Conservation (phyloP, 2,113 vertebrate species). For the Chaetura pelagica region DNA sequence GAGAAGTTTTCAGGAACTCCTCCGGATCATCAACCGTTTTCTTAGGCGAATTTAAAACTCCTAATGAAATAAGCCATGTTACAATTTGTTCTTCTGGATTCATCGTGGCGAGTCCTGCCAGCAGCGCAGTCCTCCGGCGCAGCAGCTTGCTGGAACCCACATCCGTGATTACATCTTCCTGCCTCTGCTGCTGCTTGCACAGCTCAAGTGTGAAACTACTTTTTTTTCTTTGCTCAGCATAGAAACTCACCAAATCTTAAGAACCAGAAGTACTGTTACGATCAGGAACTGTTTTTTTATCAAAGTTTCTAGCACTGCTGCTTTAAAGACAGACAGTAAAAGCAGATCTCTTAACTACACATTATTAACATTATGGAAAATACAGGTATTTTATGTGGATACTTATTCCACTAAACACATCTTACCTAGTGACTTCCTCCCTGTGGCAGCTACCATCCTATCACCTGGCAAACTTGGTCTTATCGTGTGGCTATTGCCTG, state of each 20-base stretch:
- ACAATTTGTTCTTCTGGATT: conserved; percentile 94
- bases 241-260: conserved; percentile 2
- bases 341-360: not conserved
- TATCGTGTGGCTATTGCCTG: not conserved
- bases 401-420: not conserved
- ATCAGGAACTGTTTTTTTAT: not conserved
- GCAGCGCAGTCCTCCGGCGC: conserved; percentile 24
- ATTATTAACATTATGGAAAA: not conserved
- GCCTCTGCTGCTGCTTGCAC: conserved; percentile 59
- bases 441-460: not conserved
- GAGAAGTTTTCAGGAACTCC: conserved; percentile 88
- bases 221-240: not conserved
- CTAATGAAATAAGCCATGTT: conserved; percentile 96
- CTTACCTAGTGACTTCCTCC: not conserved
- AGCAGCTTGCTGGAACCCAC: conserved; percentile 82
- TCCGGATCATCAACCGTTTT: conserved; percentile 92
- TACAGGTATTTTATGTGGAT: not conserved
- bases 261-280: not conserved
- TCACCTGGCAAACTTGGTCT: not conserved
- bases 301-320: not conserved
- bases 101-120: conserved; percentile 74
- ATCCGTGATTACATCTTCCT: conserved; percentile 88
- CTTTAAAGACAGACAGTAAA: not conserved
- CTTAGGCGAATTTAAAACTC: conserved; percentile 95
- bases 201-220: conserved; percentile 50